Percentiles rank a stretch among this genome's conserved stretches.
phyloP scores from a whole-genome alignment of 1,140 invertebrate species.

The Bactericera cockerelli region DNA sequence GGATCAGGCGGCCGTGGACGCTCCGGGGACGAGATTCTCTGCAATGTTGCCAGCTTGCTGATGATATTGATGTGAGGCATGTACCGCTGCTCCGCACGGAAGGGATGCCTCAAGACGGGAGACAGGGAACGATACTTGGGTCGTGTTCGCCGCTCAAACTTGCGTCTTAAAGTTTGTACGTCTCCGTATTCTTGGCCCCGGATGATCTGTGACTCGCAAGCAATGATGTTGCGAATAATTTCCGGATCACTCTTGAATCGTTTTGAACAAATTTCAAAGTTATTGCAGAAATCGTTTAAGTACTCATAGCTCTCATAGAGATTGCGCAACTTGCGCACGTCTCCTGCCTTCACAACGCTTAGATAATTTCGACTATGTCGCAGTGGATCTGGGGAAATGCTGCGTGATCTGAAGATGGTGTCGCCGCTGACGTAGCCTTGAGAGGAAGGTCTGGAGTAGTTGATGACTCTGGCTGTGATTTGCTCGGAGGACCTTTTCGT shows the following conservation, averaged over 20 bases:
- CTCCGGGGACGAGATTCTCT: constrained; percentile 26
- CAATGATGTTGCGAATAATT: constrained; percentile 39
- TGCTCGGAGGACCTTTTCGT: constrained; percentile 15
- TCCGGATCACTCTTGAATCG: constrained; percentile 60
- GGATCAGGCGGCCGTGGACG: constrained; percentile 23
- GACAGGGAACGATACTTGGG: constrained; percentile 36
- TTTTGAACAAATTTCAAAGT: constrained; percentile 29
- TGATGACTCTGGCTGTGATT: constrained; percentile 9
- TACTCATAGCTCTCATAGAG: constrained; percentile 53
- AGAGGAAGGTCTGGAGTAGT: not conserved
- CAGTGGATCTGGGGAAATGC: constrained; percentile 45
- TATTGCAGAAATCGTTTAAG: constrained; percentile 18
- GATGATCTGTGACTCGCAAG: constrained; percentile 29
- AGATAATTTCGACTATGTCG: constrained; percentile 50
- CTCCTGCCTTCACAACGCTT: constrained; percentile 50
- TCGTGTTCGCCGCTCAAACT: constrained; percentile 36
- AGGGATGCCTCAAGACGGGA: constrained; percentile 42
- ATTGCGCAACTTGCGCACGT: constrained; percentile 51
- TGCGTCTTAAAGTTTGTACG: constrained; percentile 41
- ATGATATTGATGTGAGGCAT: constrained; percentile 81
- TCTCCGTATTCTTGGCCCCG: constrained; percentile 39
- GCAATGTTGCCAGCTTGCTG: constrained; percentile 58
- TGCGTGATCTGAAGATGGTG: constrained; percentile 19
- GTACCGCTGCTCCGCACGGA: constrained; percentile 48
- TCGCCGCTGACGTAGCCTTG: constrained; percentile 16